Base-by-base conservation (phyloP, 2,888 invertebrate genomes). In the Arrhopalites spinosus region DNA sequence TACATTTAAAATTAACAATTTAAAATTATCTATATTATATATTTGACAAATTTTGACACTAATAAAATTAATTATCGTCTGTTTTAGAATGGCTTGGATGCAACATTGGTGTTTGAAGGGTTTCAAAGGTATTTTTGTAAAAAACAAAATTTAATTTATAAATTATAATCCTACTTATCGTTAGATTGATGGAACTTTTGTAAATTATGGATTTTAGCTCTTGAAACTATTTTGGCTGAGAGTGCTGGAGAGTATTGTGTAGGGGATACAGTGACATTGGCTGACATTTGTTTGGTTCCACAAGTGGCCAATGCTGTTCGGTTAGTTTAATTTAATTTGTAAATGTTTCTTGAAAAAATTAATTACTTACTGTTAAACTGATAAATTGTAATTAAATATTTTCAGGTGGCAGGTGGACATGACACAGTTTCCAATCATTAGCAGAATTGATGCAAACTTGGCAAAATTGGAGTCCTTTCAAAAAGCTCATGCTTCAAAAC, bases 261-360 rank as follows among this genome's bases (percentile, higher is more conserved):
- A 1, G 98, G 98, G 0, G 95, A 98, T 86, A 92, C 93, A 82
- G 91, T 98, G 76, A 94, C 96, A 0, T 87, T 98, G 84, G 98
- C 98, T 3, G 98, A 98, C 86, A 93, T 96, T 84, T 96, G 94
- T 85, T 88, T 98, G 77, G 93, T 98, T 71, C 98, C 98, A 66
- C 98, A 98, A 87, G 92, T 97, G 73, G 95, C 93, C 85, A 96
- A 96, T 87, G 98, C 97, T 43, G 89, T n/a, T 2, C 47, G 76
- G 82, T 74, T 50, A 27, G 53, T 63, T 63, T 63, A 8, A 13
- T 63, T 63, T 8, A 63, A 63, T 17, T 15, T 8, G 3, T 63
- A 63, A 27, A 25, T 15, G 8, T 20, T 59, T 59, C 25, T 13
- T 47, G 11, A 53, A 5, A 29, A 29, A 43, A 5, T 36, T 20